Conservation (phyloP, 2,113 vertebrate genomes). For the Neotragus pygmaeus region DNA sequence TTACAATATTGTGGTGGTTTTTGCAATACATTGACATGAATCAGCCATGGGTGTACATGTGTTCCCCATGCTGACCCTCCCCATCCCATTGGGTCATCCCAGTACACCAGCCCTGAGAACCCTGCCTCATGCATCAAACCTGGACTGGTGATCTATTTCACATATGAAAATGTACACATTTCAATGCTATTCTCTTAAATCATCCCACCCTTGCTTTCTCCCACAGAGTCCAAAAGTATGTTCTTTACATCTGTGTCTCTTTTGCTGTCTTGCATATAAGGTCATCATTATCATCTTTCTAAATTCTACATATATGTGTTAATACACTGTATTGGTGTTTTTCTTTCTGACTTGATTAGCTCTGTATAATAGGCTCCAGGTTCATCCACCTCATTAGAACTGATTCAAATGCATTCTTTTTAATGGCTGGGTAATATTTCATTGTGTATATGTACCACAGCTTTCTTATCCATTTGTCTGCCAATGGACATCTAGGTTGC, state of each 20-base stretch:
- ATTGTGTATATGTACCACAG: not conserved
- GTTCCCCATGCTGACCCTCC: not conserved
- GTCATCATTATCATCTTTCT: not conserved
- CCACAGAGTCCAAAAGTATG: not conserved
- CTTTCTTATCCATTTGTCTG: not conserved
- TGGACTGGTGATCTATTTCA: not conserved
- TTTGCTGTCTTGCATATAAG: not conserved
- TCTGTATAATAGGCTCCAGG: not conserved
- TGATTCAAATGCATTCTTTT: not conserved
- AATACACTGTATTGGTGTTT: not conserved
- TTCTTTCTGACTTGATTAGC: not conserved
- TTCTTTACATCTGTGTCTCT: not conserved
- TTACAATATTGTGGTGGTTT: not conserved
- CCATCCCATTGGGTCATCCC: not conserved
- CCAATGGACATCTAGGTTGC: accelerated
- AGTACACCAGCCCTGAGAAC: not conserved
- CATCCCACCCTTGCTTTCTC: not conserved
- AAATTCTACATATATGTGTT: not conserved
- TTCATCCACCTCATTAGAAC: not conserved
- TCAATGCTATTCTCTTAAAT: not conserved
- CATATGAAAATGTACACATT: not conserved
- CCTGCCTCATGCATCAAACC: not conserved
- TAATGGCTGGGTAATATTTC: not conserved
- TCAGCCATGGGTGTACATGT: not conserved
- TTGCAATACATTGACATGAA: not conserved